A percentile compares a stretch with the other conserved stretches of the same genome.
Conservation (phyloP, 2,113 vertebrate species). For the Microtus ochrogaster region DNA sequence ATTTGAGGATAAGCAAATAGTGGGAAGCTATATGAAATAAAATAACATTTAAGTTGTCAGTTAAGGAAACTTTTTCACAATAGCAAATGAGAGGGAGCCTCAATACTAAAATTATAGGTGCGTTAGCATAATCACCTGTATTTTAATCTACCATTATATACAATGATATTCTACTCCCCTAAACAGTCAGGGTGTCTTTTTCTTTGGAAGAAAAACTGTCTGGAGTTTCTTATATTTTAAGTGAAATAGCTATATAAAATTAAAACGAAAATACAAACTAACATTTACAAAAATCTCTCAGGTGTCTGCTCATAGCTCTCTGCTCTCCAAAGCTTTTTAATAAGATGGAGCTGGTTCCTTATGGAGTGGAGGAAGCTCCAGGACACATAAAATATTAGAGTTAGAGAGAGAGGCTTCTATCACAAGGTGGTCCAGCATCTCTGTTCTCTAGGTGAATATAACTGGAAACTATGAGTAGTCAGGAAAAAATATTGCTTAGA, state of each 20-base stretch:
- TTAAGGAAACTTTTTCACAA: slow-evolving; percentile 22
- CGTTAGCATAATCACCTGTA: neutral
- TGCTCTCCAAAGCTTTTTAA: slow-evolving; percentile 4
- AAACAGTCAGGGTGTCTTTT: neutral
- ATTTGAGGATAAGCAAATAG: neutral
- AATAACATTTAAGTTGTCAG: slow-evolving; percentile 1
- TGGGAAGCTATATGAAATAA: slow-evolving; percentile 28
- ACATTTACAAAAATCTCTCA: slow-evolving; percentile 6
- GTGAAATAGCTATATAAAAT: neutral
- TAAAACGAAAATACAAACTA: slow-evolving; percentile 51
- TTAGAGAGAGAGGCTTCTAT: neutral
- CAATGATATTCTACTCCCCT: neutral
- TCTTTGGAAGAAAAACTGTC: neutral
- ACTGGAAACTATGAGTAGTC: slow-evolving; percentile 46
- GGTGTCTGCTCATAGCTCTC: neutral
- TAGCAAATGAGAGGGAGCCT: neutral
- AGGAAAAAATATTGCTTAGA: slow-evolving; percentile 51
- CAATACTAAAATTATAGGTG: neutral
- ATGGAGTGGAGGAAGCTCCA: neutral
- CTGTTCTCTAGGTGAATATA: slow-evolving; percentile 2
- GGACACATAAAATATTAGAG: neutral
- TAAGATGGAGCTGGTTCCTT: neutral
- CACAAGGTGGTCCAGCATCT: neutral
- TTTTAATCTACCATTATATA: slow-evolving; percentile 22
- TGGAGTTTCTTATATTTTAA: slow-evolving; percentile 27